phyloP scores from a whole-genome alignment of 1,140 invertebrate species.

The Thrips palmi region DNA sequence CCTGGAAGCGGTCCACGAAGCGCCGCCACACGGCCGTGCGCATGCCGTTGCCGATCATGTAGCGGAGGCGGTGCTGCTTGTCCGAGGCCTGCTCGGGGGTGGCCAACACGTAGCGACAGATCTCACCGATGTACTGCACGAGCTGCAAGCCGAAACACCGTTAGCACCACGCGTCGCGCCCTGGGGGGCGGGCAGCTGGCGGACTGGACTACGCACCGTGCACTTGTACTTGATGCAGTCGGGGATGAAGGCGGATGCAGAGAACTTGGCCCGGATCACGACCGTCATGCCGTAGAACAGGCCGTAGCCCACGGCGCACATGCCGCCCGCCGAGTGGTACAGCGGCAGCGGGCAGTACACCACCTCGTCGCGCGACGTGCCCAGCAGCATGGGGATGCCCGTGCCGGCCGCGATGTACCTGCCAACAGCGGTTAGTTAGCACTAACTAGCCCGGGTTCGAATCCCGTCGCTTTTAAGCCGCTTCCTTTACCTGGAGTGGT shows the following conservation, averaged over 20 bases:
- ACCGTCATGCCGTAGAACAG: slow-evolving; percentile 58
- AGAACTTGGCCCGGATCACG: slow-evolving; percentile 76
- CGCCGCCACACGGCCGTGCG: slow-evolving; percentile 25
- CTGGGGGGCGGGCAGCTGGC: too few relatives aligned
- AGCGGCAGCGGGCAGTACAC: slow-evolving; percentile 80
- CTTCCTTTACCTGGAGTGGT: slow-evolving; percentile 59
- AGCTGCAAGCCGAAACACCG: too few relatives aligned
- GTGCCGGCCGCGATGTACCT: slow-evolving; percentile 39
- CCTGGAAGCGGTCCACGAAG: slow-evolving; percentile 38
- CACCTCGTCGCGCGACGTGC: slow-evolving; percentile 41
- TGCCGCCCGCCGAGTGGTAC: slow-evolving; percentile 74
- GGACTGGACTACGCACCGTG: slow-evolving; percentile 60
- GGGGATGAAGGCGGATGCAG: slow-evolving; percentile 83
- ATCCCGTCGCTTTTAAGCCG: too few relatives aligned
- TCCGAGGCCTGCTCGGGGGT: slow-evolving; percentile 32
- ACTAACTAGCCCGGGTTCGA: too few relatives aligned
- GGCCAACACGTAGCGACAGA: slow-evolving; percentile 54
- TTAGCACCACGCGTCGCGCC: too few relatives aligned
- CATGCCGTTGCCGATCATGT: slow-evolving; percentile 30
- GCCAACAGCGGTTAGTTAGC: too few relatives aligned
- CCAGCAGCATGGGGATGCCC: slow-evolving; percentile 36
- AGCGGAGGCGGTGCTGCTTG: slow-evolving; percentile 22
- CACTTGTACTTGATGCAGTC: slow-evolving; percentile 80
- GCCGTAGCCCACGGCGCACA: slow-evolving; percentile 44
- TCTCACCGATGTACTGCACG: slow-evolving; percentile 63